Base-by-base conservation (phyloP, 2,113 vertebrate genomes). In the Corythornis cristatus region DNA sequence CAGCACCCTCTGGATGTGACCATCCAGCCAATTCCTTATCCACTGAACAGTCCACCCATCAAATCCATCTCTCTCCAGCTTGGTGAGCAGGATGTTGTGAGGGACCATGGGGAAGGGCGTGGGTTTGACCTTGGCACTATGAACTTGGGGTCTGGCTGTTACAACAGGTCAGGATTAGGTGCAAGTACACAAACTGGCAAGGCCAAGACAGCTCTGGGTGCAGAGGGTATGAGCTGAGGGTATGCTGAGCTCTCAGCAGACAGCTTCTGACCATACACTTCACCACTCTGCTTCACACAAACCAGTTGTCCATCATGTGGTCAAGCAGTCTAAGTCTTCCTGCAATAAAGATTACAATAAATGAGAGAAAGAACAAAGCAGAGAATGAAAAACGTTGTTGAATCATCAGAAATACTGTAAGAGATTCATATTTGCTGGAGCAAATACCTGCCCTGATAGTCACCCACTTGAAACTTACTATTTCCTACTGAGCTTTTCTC, bases 151-250 rank as follows among this genome's bases (percentile, higher is more conserved):
- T 8, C 43, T 11, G 81, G 48, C 40, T 64, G 2, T 12, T 28
- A 73, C 57, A 16, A 10, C 26, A 11, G 48, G 6, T 7, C 14
- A 3, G 54, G 35, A 12, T 11, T 6, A 15, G 28, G 28, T 19
- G 35, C 35, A 51, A 48, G 31, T 16, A 11, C 20, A 0, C 8
- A n/a, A 29, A 13, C 48, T 66, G 46, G 11, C 46, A 40, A 16
- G 3, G 3, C 7, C 2, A 0, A 5, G 3, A 1, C 23, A 33
- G 48, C 15, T 48, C 26, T 15, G 3, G 1, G 65, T 6, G n/a
- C 53, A 43, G 22, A n/a, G 8, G 4, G 4, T 43, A 18, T 1
- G 45, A 37, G 37, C 37, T 37, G 37, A 37, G 37, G 37, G 37
- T 11, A 37, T 37, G 37, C 37, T 37, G 37, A 37, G 37, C 18